A percentile compares a stretch with the other conserved stretches of the same genome.
These are phyloP conservation scores for Enteromius anoplus DNA, from an alignment of 2,797 vertebrate genomes.

Conservation along the genomic window DNA sequence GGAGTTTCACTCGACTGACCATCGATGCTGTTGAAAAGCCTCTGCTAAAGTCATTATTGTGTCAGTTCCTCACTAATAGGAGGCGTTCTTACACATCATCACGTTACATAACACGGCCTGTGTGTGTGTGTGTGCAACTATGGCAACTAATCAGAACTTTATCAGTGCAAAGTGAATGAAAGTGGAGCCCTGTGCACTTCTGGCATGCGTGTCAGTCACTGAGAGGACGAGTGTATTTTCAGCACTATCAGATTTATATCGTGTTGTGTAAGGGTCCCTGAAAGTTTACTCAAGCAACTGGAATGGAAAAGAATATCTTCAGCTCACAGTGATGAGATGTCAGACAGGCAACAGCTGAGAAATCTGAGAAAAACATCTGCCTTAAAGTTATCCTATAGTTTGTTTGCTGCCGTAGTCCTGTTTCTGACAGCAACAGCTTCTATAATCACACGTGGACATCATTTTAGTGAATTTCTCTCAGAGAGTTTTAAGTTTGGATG, in stretches of 20 bases:
- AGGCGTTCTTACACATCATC: conserved; percentile 45
- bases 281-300: conserved; percentile 10
- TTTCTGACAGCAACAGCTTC: neutral
- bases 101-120: conserved; percentile 33
- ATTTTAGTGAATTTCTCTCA: no score
- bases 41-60: conserved; percentile 76
- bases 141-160: neutral
- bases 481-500: no score
- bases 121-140: neutral
- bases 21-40: conserved; percentile 70
- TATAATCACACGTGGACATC: neutral
- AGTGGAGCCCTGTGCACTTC: neutral
- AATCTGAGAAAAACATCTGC: neutral
- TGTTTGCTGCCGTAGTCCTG: neutral
- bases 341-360: neutral
- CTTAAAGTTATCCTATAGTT: neutral
- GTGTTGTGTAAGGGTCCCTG: neutral
- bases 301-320: neutral
- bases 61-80: conserved; percentile 53
- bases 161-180: conserved; percentile 10
- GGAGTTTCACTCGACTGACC: conserved; percentile 67
- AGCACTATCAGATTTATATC: neutral
- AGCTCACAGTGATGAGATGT: neutral
- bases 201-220: neutral
- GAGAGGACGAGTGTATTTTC: neutral